Conservation (phyloP, 64 coral and sea anemone species). For the Montipora foliosa region DNA sequence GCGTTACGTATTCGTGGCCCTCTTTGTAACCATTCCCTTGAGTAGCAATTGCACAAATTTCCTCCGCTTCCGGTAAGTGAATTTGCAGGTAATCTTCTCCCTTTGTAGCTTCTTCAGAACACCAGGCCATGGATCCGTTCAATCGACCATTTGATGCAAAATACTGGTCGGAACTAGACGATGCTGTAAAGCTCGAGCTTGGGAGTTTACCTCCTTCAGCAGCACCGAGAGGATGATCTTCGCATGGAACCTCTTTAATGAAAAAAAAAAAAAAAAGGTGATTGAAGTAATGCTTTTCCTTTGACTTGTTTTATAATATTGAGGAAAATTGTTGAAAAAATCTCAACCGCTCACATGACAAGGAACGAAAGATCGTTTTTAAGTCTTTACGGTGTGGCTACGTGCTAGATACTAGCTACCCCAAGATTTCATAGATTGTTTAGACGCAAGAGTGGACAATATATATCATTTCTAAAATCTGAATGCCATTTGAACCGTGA, state of each 20-base stretch:
- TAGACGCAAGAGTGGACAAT: too few species aligned
- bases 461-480: too few species aligned
- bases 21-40: conserved; percentile 37
- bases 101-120: neutral
- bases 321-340: too few species aligned
- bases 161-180: neutral
- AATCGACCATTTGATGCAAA: conserved; percentile 29
- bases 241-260: conserved; percentile 24
- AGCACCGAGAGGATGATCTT: conserved; percentile 5
- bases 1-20: neutral
- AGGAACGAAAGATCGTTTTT: too few species aligned
- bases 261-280: neutral
- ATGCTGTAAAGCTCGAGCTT: conserved; percentile 2
- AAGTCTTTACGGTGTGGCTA: too few species aligned
- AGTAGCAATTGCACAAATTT: conserved; percentile 49
- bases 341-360: too few species aligned
- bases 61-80: conserved; percentile 24
- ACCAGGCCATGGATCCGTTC: conserved; percentile 43
- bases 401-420: too few species aligned
- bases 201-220: neutral
- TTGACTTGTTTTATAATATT: too few species aligned
- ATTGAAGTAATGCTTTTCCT: too few species aligned
- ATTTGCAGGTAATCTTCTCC: conserved; percentile 53
- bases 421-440: too few species aligned
- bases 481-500: too few species aligned